Conservation (phyloP, 1,140 invertebrate species). For the Pteromalus puparum region DNA sequence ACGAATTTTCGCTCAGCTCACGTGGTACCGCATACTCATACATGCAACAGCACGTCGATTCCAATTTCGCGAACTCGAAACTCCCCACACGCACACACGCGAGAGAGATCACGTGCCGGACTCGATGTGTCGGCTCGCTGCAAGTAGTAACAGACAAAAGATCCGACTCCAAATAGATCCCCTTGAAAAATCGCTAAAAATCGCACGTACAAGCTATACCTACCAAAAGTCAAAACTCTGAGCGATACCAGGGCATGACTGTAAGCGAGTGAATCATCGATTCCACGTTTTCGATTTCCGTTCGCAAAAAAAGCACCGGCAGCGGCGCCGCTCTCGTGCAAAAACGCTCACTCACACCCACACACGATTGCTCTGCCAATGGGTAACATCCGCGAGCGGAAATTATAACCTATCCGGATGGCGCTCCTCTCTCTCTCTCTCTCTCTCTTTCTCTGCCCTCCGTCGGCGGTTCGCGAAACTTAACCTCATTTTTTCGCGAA, state of each 20-base stretch:
- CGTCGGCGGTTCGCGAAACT: slow-evolving; percentile 39
- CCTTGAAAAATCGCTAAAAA: not conserved
- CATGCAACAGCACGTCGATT: not conserved
- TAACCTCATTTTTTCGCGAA: slow-evolving; percentile 52
- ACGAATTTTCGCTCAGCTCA: not conserved
- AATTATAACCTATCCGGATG: slow-evolving; percentile 52
- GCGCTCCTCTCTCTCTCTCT: slow-evolving; percentile 18
- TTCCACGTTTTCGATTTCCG: slow-evolving; percentile 50
- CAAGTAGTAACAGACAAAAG: slow-evolving; percentile 7
- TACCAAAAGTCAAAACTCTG: not conserved
- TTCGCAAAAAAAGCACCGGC: slow-evolving; percentile 37
- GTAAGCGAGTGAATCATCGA: slow-evolving; percentile 14
- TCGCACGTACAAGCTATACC: not conserved
- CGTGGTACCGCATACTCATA: too few species aligned
- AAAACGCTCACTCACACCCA: slow-evolving; percentile 2
- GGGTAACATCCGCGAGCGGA: slow-evolving; percentile 46
- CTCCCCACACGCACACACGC: not conserved
- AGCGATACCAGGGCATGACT: not conserved
- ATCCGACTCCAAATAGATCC: too few species aligned
- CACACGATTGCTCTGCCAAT: slow-evolving; percentile 25
- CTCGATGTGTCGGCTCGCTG: not conserved
- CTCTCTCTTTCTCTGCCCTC: not conserved
- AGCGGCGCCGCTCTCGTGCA: slow-evolving; percentile 34
- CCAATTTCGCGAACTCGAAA: not conserved
- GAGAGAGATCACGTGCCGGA: not conserved